These are phyloP conservation scores for Hemicrepidius hirtus DNA, from an alignment of 2,888 invertebrate species.

Conservation along the genomic window DNA sequence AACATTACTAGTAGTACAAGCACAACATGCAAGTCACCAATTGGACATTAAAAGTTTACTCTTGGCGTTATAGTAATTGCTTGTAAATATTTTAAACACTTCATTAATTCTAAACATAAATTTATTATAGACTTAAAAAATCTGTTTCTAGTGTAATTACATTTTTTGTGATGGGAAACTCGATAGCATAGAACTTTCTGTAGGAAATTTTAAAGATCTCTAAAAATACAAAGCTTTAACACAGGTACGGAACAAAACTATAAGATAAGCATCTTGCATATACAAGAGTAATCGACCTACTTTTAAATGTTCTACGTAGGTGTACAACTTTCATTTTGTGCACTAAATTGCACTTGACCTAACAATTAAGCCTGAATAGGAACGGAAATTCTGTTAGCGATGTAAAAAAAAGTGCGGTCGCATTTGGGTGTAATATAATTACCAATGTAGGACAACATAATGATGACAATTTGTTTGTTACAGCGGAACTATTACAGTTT, in stretches of 20 bases:
- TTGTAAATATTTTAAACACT: conserved; percentile 9
- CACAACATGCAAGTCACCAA: conserved; percentile 20
- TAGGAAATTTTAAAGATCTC: not conserved
- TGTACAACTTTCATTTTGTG: conserved; percentile 29
- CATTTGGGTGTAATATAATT: conserved; percentile 25
- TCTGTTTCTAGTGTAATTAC: too few relatives aligned
- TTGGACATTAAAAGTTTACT: conserved; percentile 15
- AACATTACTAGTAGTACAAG: not conserved
- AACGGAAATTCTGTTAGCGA: conserved; percentile 37
- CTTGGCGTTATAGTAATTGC: not conserved
- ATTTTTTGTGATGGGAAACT: too few relatives aligned
- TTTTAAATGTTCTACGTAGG: conserved; percentile 23
- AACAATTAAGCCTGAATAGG: conserved; percentile 33
- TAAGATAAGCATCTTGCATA: conserved; percentile 4
- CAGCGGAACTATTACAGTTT: not conserved
- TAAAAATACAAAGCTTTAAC: not conserved
- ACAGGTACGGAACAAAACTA: not conserved
- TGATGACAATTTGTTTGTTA: conserved; percentile 13
- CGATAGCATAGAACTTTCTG: too few relatives aligned
- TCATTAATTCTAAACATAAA: not conserved
- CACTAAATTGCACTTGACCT: conserved; percentile 43
- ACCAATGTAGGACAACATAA: conserved; percentile 26
- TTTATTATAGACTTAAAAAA: too few relatives aligned
- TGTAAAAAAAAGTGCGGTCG: conserved; percentile 27
- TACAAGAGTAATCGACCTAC: conserved; percentile 10